Evolutionary conservation across 2,113 vertebrate species (phyloP).

Genomic region (Psophia crepitans): DNA sequence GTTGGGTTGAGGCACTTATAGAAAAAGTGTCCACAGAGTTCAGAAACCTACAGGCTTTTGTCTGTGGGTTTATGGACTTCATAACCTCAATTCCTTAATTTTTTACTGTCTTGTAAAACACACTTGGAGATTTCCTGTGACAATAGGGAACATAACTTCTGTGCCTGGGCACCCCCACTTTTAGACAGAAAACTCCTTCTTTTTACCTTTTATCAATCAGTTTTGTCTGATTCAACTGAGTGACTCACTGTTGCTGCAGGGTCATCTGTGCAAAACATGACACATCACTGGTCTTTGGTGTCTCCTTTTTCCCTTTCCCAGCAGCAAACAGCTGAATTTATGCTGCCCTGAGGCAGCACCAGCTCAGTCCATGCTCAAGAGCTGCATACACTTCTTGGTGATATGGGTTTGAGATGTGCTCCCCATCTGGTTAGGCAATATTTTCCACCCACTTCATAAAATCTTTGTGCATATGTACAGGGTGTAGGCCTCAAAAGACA

Average conservation of each 20-base stretch:
- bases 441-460: not conserved
- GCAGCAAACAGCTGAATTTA: not conserved
- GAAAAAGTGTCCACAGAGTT: not conserved
- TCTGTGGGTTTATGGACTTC: not conserved
- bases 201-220: not conserved
- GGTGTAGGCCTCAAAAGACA: not conserved
- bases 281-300: not conserved
- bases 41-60: not conserved
- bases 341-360: not conserved
- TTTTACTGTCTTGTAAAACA: not conserved
- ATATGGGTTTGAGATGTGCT: accelerated
- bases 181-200: not conserved
- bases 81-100: not conserved
- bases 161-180: not conserved
- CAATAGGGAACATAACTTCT: not conserved
- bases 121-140: not conserved
- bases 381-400: not conserved
- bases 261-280: not conserved
- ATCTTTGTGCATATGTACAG: accelerated
- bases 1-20: not conserved
- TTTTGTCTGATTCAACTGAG: not conserved
- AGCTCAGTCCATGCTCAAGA: not conserved
- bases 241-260: not conserved
- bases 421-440: not conserved
- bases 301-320: not conserved